Base-by-base conservation (phyloP, 2,797 vertebrate species). In the Halcyon smyrnensis region DNA sequence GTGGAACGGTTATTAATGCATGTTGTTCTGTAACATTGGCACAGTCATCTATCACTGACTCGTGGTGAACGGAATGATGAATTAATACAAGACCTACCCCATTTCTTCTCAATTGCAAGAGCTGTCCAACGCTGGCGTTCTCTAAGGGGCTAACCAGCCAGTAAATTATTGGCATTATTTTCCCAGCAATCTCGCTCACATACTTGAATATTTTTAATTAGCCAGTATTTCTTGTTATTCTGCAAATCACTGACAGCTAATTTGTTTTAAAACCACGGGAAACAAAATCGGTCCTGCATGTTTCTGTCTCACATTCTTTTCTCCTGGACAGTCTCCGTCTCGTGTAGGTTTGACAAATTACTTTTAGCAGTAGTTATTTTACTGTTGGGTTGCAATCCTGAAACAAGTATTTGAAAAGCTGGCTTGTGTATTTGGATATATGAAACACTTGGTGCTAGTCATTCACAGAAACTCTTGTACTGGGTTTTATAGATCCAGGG, bases 121-220 rank as follows among this genome's bases (percentile, higher is more conserved):
- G 68, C 50, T 80, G 62, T 92, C 70, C 56, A 37, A 56, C 28
- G 41, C 32, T 91, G 86, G 43, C 77, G 30, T 78, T 93, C 67
- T 64, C 19, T 57, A 60, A 85, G 56, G 25, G 67, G 2, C 84
- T 85, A 77, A 84, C 84, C 59, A 84, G 57, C 93, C 70, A 85
- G 67, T 75, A 59, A 92, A 93, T 94, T 83, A 67, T 36, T 90
- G 25, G 65, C 90, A 54, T 82, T 73, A 68, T 94, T 95, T 93
- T 79, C 54, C 32, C 39, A 89, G 84, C 27, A 50, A 65, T 92
- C 84, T 62, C 15, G 30, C 51, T 90, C 37, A 87, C 76, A 63
- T 59, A 77, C 45, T 93, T 92, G 77, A 93, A 53, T 92, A 67
- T 90, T 90, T 91, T 95, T 95, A 96, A 96, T 96, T 96, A 96